Base-by-base conservation (phyloP, 2,888 invertebrate genomes). In the Thereva unica region DNA sequence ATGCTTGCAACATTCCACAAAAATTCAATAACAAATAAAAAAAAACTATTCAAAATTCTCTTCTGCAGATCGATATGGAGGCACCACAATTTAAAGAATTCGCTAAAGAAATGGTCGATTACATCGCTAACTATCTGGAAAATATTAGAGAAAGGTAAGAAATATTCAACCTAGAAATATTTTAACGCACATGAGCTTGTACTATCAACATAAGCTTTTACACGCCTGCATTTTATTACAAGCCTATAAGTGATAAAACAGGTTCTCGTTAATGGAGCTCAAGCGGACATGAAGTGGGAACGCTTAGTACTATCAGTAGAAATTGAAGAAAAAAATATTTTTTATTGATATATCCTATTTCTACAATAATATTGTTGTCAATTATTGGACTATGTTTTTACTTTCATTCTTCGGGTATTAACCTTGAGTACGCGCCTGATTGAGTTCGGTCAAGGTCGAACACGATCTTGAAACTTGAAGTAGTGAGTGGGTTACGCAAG, bases 21-120 rank as follows among this genome's bases (percentile, higher is more conserved):
- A n/a, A 47, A 35, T 35, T 34, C n/a, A 45, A 44, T 53, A 37
- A 55, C 8, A 37, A 12, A 54, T 55, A 38, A 12, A 41, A 49
- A n/a, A 49, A 38, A 64, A 47, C 5, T 37, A 61, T 54, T 47
- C 45, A 44, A 53, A 53, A 49, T 7, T 50, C 10, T 49, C 40
- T n/a, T 23, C 5, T 9, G 47, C 70, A 80, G 81, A 80, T 80
- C 75, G 80, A 82, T 69, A 93, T 93, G 93, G 92, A 93, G 78
- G 87, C 90, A 49, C 85, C 87, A 72, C 89, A 89, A 74, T 93
- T 93, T 79, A 90, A 89, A 78, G 90, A 91, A 74, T 93, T 93
- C 78, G 94, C 95, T 69, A 93, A 92, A 80, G 92, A 93, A 76
- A 96, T 97, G 93, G 88, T 94, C 45, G 95, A 96, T 77, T 97